These are phyloP conservation scores for Trinorchestia longiramus DNA, from an alignment of 1,140 invertebrate genomes.

Conservation along the genomic window DNA sequence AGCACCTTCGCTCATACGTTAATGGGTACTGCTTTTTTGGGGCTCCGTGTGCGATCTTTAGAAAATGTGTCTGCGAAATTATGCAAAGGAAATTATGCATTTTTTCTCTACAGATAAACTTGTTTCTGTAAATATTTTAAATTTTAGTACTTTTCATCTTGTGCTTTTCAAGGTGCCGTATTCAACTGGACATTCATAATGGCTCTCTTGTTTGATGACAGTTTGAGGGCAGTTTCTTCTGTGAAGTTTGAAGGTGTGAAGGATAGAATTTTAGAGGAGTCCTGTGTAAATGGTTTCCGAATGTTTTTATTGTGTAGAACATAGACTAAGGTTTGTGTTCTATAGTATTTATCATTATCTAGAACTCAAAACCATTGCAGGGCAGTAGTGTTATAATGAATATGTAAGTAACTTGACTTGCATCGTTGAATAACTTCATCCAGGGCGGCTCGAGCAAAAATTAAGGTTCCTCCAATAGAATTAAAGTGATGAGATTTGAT, in stretches of 20 bases:
- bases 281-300: too few species aligned
- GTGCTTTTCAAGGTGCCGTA: not conserved
- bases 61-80: not conserved
- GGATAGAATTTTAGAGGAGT: too few species aligned
- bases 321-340: too few species aligned
- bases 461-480: not conserved
- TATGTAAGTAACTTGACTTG: not conserved
- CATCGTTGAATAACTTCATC: too few species aligned
- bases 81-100: not conserved
- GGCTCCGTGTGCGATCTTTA: not conserved
- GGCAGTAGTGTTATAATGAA: not conserved
- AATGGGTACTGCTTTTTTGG: too few species aligned
- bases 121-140: not conserved
- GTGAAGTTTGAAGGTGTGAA: not conserved
- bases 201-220: not conserved
- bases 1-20: too few species aligned
- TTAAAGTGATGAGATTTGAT: not conserved
- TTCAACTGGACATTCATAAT: not conserved
- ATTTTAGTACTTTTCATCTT: not conserved
- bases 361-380: not conserved
- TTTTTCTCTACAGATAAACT: not conserved
- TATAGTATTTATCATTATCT: too few species aligned
- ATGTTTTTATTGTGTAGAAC: too few species aligned
- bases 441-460: not conserved
- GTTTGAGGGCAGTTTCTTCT: not conserved